phyloP scores from a whole-genome alignment of 92 coral and sea anemone genomes.

The Heteractis magnifica region DNA sequence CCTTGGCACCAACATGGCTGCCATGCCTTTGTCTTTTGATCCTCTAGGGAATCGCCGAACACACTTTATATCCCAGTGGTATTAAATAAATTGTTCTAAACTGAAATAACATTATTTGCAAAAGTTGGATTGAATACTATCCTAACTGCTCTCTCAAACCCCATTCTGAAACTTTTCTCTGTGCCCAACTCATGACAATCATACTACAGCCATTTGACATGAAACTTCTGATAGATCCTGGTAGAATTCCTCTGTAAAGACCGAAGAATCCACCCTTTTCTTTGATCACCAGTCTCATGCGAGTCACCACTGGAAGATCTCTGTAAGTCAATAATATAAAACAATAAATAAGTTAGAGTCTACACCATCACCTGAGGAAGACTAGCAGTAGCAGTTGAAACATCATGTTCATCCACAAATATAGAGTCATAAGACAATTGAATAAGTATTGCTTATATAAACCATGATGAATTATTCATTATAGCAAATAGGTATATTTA shows the following conservation, averaged over 20 bases:
- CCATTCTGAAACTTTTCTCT: conserved; percentile 85
- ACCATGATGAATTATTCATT: no score
- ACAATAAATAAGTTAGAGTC: neutral
- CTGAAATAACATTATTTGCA: neutral
- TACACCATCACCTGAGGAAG: no score
- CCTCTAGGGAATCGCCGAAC: no score
- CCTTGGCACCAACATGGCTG: no score
- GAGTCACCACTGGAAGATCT: conserved; percentile 74
- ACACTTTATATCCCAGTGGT: no score
- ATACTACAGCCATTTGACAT: conserved; percentile 91
- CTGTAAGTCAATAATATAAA: conserved; percentile 17
- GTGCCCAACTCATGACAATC: conserved; percentile 94
- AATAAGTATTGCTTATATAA: no score
- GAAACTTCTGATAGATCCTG: conserved; percentile 87
- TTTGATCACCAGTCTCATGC: conserved; percentile 72
- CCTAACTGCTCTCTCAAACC: conserved; percentile 64
- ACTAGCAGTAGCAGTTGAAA: no score
- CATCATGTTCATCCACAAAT: no score
- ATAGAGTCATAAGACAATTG: no score
- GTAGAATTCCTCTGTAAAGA: conserved; percentile 77
- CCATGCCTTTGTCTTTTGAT: no score
- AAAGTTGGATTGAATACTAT: neutral
- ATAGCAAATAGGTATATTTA: neutral
- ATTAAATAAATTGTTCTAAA: no score
- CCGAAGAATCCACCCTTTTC: conserved; percentile 79